Percentiles rank a stretch among this genome's conserved stretches.
These are phyloP conservation scores for Bolinopsis microptera DNA, from an alignment of 37 sponge, comb jelly and placozoan species.

Conservation along the genomic window DNA sequence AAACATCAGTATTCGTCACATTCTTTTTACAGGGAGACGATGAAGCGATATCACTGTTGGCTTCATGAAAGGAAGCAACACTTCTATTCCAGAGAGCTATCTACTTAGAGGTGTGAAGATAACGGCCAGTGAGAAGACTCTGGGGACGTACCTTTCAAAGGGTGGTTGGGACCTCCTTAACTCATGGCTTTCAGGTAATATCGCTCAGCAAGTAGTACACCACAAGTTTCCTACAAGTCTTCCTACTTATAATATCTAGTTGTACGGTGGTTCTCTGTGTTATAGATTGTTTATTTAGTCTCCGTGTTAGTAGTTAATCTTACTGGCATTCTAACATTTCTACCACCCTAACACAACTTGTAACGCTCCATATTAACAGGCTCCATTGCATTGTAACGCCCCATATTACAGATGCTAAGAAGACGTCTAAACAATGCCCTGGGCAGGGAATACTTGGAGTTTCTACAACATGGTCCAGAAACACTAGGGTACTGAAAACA, in stretches of 20 bases:
- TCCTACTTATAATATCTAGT: too few relatives aligned
- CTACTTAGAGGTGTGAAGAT: conserved; percentile 55
- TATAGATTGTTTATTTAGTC: too few relatives aligned
- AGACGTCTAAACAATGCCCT: conserved; percentile 1
- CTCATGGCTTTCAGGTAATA: conserved; percentile 40
- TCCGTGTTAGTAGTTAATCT: too few relatives aligned
- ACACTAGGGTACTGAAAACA: conserved; percentile 15
- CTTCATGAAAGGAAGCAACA: conserved; percentile 1
- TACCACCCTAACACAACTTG: too few relatives aligned
- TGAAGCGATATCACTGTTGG: conserved; percentile 11
- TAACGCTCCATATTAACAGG: too few relatives aligned
- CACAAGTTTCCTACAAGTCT: too few relatives aligned
- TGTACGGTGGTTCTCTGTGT: too few relatives aligned
- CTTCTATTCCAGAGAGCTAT: conserved; percentile 53
- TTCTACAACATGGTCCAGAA: conserved; percentile 23
- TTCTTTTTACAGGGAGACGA: conserved; percentile 58
- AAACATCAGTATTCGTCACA: too few relatives aligned
- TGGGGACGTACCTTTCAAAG: not conserved
- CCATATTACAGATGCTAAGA: conserved; percentile 49
- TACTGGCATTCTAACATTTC: too few relatives aligned
- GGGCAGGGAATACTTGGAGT: not conserved
- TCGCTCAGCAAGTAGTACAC: too few relatives aligned
- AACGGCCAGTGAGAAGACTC: conserved; percentile 60
- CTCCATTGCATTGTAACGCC: too few relatives aligned
- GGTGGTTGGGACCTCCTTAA: conserved; percentile 63